Base-by-base conservation (phyloP, 2,113 vertebrate species). In the Microcebus ravelobensis region DNA sequence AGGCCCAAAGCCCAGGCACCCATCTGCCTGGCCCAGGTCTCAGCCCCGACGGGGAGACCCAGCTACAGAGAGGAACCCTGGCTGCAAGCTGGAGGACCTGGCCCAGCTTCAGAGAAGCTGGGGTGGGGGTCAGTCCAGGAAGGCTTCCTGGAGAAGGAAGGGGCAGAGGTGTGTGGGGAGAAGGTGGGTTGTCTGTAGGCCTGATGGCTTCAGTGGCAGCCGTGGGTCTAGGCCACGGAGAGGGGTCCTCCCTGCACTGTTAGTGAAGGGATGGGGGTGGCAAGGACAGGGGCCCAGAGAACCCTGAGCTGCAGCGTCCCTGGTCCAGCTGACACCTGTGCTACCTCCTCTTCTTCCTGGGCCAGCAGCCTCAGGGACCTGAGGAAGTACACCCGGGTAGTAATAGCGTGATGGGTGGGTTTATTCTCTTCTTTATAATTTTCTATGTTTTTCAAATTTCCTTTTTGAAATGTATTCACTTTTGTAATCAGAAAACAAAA, bases 1-100 rank as follows among this genome's bases (percentile, higher is more conserved):
- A 8, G 14, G n/a, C 2, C 70, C 29, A 3, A 36, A 5, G 57
- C 0, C 45, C 13, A n/a, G 39, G 25, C 39, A 29, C 45, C 68
- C 50, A 6, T 23, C 80, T 15, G 42, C 73, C 9, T 12, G 8
- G 25, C 52, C 59, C 1, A 2, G 29, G 4, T 55, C 59, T 70
- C 63, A 20, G 27, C 29, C 21, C 55, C 1, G 0, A 7, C 0
- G 0, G 73, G 48, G 42, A 29, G 25, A 39, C n/a, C 63, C 63
- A 5, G 0, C 5, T 12, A 17, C 65, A 31, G 10, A 6, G 48
- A 36, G 23, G 36, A 45, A 17, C 45, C 61, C n/a, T 5, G 4
- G 55, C 83, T 20, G 34, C 61, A 20, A 67, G n/a, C 50, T 1
- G 2, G 20, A 79, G 59, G 52, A 21, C 20, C 14, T 55, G 29